These are phyloP conservation scores for Coccyzus lansbergi DNA, from an alignment of 2,797 vertebrate genomes.

Conservation along the genomic window DNA sequence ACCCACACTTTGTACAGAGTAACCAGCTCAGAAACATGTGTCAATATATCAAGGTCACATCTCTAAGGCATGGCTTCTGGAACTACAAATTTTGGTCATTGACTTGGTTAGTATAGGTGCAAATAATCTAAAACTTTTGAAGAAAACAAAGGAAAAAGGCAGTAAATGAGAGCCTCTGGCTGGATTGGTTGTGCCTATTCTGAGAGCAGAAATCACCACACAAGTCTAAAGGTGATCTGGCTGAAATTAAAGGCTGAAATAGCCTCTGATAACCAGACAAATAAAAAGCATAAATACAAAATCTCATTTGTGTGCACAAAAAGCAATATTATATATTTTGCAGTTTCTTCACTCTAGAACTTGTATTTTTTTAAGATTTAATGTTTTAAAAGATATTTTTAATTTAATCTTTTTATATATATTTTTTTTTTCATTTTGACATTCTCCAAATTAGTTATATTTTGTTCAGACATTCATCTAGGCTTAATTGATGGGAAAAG, in stretches of 20 bases:
- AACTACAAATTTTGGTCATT: not conserved
- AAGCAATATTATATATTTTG: not conserved
- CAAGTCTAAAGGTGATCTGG: not conserved
- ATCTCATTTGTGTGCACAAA: not conserved
- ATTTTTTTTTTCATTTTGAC: not conserved
- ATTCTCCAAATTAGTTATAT: not conserved
- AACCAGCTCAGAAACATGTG: fast-evolving
- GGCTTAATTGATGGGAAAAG: not conserved
- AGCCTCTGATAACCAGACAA: not conserved
- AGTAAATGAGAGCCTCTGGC: not conserved
- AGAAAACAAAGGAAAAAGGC: not conserved
- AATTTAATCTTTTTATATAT: too few relatives aligned
- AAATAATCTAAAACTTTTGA: not conserved
- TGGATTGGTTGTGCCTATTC: not conserved
- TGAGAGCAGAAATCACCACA: not conserved
- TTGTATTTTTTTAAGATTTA: not conserved
- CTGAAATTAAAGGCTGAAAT: not conserved
- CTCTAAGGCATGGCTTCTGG: too few relatives aligned
- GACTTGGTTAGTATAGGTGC: not conserved
- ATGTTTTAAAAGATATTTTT: not conserved
- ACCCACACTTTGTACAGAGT: not conserved
- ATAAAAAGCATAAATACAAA: not conserved
- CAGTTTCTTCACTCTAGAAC: not conserved
- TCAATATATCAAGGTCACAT: fast-evolving
- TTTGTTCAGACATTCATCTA: not conserved